Evolutionary conservation across 2,888 invertebrate species (phyloP).

Genomic region (Deilephila porcellus): DNA sequence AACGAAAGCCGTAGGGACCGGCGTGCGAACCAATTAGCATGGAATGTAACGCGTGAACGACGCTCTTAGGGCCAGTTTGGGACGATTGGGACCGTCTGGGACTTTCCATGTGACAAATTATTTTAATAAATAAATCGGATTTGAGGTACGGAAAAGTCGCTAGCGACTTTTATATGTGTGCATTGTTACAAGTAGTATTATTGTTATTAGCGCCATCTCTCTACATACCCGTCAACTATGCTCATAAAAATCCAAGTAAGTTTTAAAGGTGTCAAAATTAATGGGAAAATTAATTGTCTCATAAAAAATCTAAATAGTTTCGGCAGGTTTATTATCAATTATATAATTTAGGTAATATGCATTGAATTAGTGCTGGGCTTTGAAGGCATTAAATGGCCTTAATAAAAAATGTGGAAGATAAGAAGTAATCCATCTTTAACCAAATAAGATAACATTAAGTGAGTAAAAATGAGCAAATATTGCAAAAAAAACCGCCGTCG

Average conservation of each 20-base stretch:
- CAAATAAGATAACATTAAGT: background rate
- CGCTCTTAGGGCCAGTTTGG: conserved; percentile 27
- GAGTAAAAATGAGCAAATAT: background rate
- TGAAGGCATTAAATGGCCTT: too few species aligned
- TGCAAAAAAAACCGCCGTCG: background rate
- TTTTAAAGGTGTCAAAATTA: too few species aligned
- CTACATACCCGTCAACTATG: background rate
- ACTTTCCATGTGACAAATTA: background rate
- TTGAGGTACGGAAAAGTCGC: background rate
- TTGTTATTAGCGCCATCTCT: conserved; percentile 5
- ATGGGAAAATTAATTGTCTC: too few species aligned
- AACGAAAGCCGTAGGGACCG: conserved; percentile 38
- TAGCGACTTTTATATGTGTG: background rate
- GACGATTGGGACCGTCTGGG: conserved; percentile 26
- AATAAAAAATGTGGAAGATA: too few species aligned
- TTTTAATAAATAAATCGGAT: background rate
- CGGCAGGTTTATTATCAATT: too few species aligned
- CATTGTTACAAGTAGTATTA: background rate
- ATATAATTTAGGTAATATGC: too few species aligned
- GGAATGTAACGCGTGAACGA: conserved; percentile 44
- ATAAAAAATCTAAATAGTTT: too few species aligned
- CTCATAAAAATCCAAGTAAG: background rate
- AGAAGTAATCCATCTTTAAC: background rate
- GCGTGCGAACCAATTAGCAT: conserved; percentile 36
- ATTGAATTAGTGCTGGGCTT: too few species aligned